Conservation (phyloP, 1,140 invertebrate species). For the Eupristina koningsbergeri region DNA sequence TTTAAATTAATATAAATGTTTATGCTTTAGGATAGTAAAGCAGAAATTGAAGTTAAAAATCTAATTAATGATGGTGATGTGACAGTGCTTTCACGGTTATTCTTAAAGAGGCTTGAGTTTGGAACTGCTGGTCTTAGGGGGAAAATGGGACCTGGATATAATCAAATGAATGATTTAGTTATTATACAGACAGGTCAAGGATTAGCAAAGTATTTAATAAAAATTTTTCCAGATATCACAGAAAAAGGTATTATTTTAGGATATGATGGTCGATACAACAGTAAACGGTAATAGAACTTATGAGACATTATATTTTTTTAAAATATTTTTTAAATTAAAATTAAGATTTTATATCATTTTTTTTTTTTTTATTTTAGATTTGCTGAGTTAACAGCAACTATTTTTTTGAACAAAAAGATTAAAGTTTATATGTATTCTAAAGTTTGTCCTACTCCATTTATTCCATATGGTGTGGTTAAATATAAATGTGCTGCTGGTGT, state of each 20-base stretch:
- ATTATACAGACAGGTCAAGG: slow-evolving; percentile 97
- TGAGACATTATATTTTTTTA: neutral
- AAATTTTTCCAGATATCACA: slow-evolving; percentile 72
- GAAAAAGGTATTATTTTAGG: slow-evolving; percentile 89
- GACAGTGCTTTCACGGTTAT: slow-evolving; percentile 74
- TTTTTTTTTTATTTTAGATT: slow-evolving; percentile 78
- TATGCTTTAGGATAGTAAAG: slow-evolving; percentile 71
- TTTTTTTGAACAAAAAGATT: slow-evolving; percentile 86
- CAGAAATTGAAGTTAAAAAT: slow-evolving; percentile 72
- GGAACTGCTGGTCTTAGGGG: slow-evolving; percentile 94
- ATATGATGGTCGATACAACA: slow-evolving; percentile 96
- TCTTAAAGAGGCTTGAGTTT: slow-evolving; percentile 83
- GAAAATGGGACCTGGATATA: slow-evolving; percentile 92
- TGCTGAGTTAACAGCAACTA: slow-evolving; percentile 89
- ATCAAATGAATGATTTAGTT: slow-evolving; percentile 97
- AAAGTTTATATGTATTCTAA: slow-evolving; percentile 88
- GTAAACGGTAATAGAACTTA: slow-evolving; percentile 79
- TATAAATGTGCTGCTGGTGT: slow-evolving; percentile 86
- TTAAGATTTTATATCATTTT: slow-evolving; percentile 8
- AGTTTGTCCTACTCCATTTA: slow-evolving; percentile 93
- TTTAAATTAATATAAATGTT: neutral
- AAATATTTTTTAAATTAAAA: slow-evolving; percentile 1
- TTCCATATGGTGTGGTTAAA: slow-evolving; percentile 86
- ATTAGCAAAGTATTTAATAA: slow-evolving; percentile 84
- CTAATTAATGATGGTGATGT: slow-evolving; percentile 73